These are phyloP conservation scores for Muscina levida DNA, from an alignment of 2,888 invertebrate genomes.

Conservation along the genomic window DNA sequence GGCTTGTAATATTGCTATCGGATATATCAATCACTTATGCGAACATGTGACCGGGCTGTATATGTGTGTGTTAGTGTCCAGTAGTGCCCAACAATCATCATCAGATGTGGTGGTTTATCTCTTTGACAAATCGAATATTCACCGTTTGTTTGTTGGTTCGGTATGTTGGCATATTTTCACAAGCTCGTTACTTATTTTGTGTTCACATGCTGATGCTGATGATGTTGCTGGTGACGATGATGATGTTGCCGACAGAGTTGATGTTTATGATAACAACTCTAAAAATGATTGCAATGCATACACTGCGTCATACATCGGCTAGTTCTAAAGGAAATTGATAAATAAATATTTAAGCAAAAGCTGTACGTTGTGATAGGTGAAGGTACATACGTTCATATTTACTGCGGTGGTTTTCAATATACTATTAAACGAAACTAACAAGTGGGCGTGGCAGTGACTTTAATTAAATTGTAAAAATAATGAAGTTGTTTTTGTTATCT, in stretches of 20 bases:
- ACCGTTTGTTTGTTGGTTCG: not conserved
- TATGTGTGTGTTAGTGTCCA: not conserved
- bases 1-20: conserved; percentile 37
- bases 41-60: not conserved
- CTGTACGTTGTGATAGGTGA: too few species aligned
- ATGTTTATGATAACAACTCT: conserved; percentile 7
- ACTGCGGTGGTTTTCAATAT: too few species aligned
- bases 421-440: too few species aligned
- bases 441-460: too few species aligned
- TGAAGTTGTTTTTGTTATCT: too few species aligned
- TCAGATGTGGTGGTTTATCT: conserved; percentile 19
- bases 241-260: too few species aligned
- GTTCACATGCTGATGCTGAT: too few species aligned
- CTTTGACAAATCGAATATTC: conserved; percentile 28
- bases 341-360: not conserved
- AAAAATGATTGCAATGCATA: conserved; percentile 22
- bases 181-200: too few species aligned
- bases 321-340: not conserved
- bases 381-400: too few species aligned
- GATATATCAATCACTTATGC: conserved; percentile 44
- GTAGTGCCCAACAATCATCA: not conserved
- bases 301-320: too few species aligned
- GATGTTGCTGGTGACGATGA: too few species aligned
- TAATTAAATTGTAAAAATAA: too few species aligned
- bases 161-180: conserved; percentile 1